These are phyloP conservation scores for Paraplagusia blochii DNA, from an alignment of 2,113 vertebrate genomes.

Conservation along the genomic window DNA sequence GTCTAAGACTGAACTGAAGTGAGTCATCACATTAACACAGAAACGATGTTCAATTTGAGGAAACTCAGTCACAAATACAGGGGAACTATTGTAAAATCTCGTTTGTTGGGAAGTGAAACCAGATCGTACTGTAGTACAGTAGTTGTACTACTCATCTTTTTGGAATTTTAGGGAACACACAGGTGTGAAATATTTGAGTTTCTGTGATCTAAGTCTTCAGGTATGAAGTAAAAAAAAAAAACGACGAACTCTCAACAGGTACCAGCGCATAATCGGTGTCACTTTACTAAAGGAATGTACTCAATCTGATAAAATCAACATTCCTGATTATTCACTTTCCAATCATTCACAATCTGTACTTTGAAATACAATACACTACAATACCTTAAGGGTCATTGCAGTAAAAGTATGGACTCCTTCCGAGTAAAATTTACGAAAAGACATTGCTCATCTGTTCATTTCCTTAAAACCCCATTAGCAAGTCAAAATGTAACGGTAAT, in stretches of 20 bases:
- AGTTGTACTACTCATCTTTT: not conserved
- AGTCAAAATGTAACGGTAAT: too few relatives aligned
- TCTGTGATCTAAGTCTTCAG: not conserved
- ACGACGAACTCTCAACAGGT: too few relatives aligned
- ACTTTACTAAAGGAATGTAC: conserved; percentile 12
- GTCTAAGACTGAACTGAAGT: not conserved
- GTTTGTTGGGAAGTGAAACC: too few relatives aligned
- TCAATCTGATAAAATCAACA: too few relatives aligned
- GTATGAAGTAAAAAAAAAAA: too few relatives aligned
- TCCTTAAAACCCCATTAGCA: too few relatives aligned
- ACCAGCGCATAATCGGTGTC: conserved; percentile 6
- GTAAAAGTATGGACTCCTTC: too few relatives aligned
- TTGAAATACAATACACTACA: not conserved
- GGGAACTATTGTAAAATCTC: too few relatives aligned
- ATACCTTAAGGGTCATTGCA: not conserved
- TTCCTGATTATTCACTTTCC: not conserved
- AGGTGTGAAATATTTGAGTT: conserved; percentile 1
- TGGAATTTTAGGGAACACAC: not conserved
- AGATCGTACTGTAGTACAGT: not conserved
- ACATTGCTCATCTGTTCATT: too few relatives aligned
- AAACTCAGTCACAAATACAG: too few relatives aligned
- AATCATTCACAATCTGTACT: not conserved
- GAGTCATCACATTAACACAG: conserved; percentile 14
- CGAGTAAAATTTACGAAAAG: too few relatives aligned
- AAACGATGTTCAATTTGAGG: too few relatives aligned